Percentiles rank a stretch among this genome's conserved stretches.
phyloP scores from a whole-genome alignment of 1,140 invertebrate species.

The Macrobrachium rosenbergii region DNA sequence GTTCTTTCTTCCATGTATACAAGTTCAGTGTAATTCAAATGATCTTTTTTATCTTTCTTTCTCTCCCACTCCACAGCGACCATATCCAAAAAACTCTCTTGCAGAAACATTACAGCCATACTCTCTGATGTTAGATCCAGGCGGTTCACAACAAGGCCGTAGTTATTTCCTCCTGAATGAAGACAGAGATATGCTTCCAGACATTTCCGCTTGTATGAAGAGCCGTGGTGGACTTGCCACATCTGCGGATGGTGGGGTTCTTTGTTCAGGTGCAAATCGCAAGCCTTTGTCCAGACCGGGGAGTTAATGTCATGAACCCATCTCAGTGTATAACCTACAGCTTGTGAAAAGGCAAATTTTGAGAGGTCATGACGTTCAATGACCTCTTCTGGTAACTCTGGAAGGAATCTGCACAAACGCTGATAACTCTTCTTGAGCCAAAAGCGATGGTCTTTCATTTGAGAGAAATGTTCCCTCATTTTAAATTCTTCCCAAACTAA shows the following conservation, averaged over 20 bases:
- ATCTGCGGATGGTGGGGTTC: conserved; percentile 54
- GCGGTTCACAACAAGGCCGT: conserved; percentile 16
- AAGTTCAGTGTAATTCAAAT: conserved; percentile 26
- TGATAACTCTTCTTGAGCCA: conserved; percentile 46
- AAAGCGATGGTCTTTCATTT: conserved; percentile 17
- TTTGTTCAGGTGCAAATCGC: conserved; percentile 30
- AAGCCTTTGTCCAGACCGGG: conserved; percentile 37
- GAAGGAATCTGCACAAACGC: conserved; percentile 8
- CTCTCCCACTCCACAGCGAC: conserved; percentile 45
- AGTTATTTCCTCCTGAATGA: conserved; percentile 13
- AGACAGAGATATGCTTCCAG: conserved; percentile 38
- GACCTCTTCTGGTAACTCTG: conserved; percentile 40
- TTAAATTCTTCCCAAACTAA: conserved; percentile 45
- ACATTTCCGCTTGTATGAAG: conserved; percentile 18
- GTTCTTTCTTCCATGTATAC: conserved; percentile 37
- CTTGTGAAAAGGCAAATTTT: conserved; percentile 46
- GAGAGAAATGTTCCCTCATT: conserved; percentile 26
- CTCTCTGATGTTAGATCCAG: conserved; percentile 34
- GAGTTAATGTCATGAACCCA: conserved; percentile 38
- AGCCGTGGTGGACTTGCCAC: conserved; percentile 28
- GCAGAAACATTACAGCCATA: conserved; percentile 38
- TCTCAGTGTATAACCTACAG: conserved; percentile 43
- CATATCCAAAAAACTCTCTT: conserved; percentile 48
- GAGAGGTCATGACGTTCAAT: conserved; percentile 53
- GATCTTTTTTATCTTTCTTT: conserved; percentile 8